Evolutionary conservation across 2,113 vertebrate genomes (phyloP), one percentile per base, ranked within the genome.

Genomic region (Furnarius figulus): DNA sequence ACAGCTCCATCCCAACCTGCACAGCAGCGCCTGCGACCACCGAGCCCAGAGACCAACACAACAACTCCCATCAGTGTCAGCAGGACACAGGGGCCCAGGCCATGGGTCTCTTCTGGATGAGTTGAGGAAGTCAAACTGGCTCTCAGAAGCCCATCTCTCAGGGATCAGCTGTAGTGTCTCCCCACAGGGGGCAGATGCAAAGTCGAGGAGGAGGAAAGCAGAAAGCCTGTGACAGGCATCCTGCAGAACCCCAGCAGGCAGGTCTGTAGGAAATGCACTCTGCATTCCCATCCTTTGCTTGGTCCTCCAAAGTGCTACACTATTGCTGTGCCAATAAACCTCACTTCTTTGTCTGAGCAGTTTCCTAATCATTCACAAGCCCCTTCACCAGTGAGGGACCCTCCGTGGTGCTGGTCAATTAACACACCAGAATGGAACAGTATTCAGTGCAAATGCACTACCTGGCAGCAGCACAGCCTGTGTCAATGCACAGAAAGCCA

Each of bases 321-420:
- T 8, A 85, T 28, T 31, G 46, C 91, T 66, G 5, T 16, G 63
- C 42, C 63, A 87, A 33, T 3, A 78, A 56, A 91, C 52, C 33
- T 72, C 30, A 17, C 21, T 30, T 12, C 42, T 87, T 8, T 46
- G 31, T n/a, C 74, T 62, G 53, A 75, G 56, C 47, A 47, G 52
- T 9, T 61, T 42, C 75, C 67, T 22, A 9, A 61, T 19, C 23
- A 47, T 22, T 72, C 81, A 31, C 46, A 62, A 71, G 18, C 46
- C 49, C 56, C 56, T 30, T 27, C 42, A 35, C 50, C 42, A 78
- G 39, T 1, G 2, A 79, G 44, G 53, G 56, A 37, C 27, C 33
- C 78, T 53, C 50, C 0, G 0, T 8, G 81, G 40, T 14, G 20
- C 27, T 1, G 3, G 19, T 28, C 24, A 66, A 58, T 73, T 31